Evolutionary conservation across 2,797 vertebrate species (phyloP).

Genomic region (Sebastolobus altivelis): DNA sequence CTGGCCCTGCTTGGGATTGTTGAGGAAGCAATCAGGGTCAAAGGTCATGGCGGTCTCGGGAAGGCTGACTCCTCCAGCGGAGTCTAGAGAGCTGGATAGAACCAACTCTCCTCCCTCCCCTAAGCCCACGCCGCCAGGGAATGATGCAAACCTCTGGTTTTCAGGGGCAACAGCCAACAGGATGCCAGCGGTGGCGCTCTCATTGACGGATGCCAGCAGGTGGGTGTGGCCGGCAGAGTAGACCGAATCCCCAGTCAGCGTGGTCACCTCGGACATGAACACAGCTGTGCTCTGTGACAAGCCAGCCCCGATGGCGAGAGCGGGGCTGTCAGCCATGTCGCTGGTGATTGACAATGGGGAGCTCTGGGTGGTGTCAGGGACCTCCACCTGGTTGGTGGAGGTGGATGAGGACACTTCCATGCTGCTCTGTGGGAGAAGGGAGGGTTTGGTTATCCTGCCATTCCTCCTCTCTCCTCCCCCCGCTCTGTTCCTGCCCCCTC

Average conservation of each 20-base stretch:
- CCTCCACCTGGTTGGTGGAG: conserved; percentile 95
- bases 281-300: conserved; percentile 94
- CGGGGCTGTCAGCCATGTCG: conserved; percentile 96
- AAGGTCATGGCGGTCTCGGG: conserved; percentile 96
- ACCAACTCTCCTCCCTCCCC: conserved; percentile 95
- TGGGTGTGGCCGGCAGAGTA: conserved; percentile 95
- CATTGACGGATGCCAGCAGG: conserved; percentile 92
- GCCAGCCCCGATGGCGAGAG: conserved; percentile 93
- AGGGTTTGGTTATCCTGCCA: conserved; percentile 94
- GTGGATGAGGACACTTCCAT: conserved; percentile 95
- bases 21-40: conserved; percentile 99
- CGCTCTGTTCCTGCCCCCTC: conserved; percentile 80
- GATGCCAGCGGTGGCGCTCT: conserved; percentile 91
- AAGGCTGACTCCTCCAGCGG: conserved; percentile 90
- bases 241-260: conserved; percentile 92
- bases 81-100: conserved; percentile 94
- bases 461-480: conserved; percentile 92
- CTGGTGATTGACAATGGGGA: conserved; percentile 98
- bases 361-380: conserved; percentile 98
- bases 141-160: conserved; percentile 95
- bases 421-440: conserved; percentile 96
- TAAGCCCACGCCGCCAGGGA: conserved; percentile 87
- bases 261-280: conserved; percentile 98
- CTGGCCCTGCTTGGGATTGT: conserved; percentile 99
- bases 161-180: conserved; percentile 91